Evolutionary conservation across 1,140 invertebrate species (phyloP), one percentile per base, ranked within the genome.

Genomic region (Chironomus striatipennis): DNA sequence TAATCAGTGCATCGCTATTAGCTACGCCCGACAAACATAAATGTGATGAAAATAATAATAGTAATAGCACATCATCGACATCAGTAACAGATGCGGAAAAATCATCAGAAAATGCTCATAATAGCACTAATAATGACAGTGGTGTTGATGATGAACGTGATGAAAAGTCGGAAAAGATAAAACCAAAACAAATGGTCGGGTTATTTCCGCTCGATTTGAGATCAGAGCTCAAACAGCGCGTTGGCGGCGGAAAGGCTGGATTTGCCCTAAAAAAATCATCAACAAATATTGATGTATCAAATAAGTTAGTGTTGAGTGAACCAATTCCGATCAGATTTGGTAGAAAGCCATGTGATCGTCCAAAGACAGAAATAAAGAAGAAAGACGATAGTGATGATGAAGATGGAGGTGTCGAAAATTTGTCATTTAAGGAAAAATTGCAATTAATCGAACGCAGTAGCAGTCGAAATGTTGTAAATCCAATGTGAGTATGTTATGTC

Each of bases 1-100:
- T 70, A 70, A 70, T 70, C 65, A 70, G 65, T 70, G 65, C 65
- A 70, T 70, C 65, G 17, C 18, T 70, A 17, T 20, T 70, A 21
- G 65, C 9, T 20, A 0, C 20, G n/a, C 47, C 47, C 47, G 47
- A 57, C 12, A 9, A 70, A 18, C 65, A 17, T 21, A 70, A 70
- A 21, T 70, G 65, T 70, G 65, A 70, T 70, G 65, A 70, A 18
- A 70, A 70, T 70, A 70, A 70, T 70, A 70, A 70, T 18, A 18
- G 65, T 18, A 21, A 57, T 57, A 34, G 15, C 47, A 18, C 65
- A 70, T 18, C 17, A 70, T 21, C 18, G 20, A 70, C 65, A 18
- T 4, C 17, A 70, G 7, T 15, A 34, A 34, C 24, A 15, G 47
- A 57, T 57, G 47, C 47, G 8, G 47, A 57, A 57, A 57, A 57